Conservation (phyloP, 1,140 invertebrate genomes). For the Diabrotica undecimpunctata region DNA sequence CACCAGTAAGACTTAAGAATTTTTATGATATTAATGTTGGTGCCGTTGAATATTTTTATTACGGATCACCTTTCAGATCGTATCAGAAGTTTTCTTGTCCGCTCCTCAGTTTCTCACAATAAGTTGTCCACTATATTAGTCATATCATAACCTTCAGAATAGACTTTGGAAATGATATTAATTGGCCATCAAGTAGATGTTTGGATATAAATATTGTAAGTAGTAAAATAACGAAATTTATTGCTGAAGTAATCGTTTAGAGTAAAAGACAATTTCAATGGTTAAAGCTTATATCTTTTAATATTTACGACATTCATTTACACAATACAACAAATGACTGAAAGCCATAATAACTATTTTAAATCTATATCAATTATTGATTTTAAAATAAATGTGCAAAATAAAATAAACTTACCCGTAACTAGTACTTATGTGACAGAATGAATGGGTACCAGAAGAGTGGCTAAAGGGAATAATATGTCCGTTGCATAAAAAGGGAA, state of each 20-base stretch:
- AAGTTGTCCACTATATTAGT: neutral
- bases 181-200: neutral
- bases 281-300: too few relatives aligned
- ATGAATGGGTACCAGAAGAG: too few relatives aligned
- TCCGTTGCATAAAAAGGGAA: too few relatives aligned
- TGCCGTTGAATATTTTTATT: constrained; percentile 2
- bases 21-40: neutral
- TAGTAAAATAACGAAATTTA: neutral
- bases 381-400: too few relatives aligned
- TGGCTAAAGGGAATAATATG: too few relatives aligned
- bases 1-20: neutral
- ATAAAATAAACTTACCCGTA: too few relatives aligned
- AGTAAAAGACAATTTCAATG: too few relatives aligned
- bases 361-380: too few relatives aligned
- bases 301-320: too few relatives aligned
- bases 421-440: too few relatives aligned
- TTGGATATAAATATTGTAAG: neutral
- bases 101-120: neutral
- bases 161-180: neutral
- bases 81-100: neutral
- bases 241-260: neutral
- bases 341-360: too few relatives aligned
- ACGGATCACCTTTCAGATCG: constrained; percentile 5
- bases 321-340: too few relatives aligned
- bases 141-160: neutral